Conservation (phyloP, 2,888 invertebrate species). For the Pherbina coryleti region DNA sequence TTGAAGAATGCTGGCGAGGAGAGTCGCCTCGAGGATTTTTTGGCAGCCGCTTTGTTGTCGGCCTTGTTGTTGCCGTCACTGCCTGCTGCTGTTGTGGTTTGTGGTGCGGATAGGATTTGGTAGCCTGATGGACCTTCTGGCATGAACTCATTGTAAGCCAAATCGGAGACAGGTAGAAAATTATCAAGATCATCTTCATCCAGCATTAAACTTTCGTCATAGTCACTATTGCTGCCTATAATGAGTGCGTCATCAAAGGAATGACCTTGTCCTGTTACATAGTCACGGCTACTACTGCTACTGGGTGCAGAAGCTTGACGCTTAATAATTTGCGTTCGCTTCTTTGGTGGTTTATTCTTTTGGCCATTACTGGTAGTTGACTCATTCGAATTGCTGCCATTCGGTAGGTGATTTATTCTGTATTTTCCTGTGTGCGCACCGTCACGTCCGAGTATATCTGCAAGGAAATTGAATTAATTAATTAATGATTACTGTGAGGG, state of each 20-base stretch:
- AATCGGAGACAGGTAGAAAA: slow-evolving; percentile 71
- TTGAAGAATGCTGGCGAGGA: slow-evolving; percentile 75
- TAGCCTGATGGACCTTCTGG: slow-evolving; percentile 67
- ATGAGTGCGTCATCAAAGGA: background rate
- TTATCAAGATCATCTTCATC: slow-evolving; percentile 73
- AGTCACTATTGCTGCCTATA: slow-evolving; percentile 49
- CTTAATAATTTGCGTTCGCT: background rate
- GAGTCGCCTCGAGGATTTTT: slow-evolving; percentile 71
- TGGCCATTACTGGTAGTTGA: background rate
- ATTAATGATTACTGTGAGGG: too few relatives aligned
- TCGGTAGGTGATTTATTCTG: slow-evolving; percentile 8
- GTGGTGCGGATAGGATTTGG: slow-evolving; percentile 50
- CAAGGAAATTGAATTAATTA: background rate
- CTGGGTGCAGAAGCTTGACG: slow-evolving; percentile 23
- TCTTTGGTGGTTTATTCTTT: slow-evolving; percentile 19
- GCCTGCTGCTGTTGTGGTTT: background rate
- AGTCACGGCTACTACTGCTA: background rate
- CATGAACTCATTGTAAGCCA: slow-evolving; percentile 69
- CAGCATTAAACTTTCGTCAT: slow-evolving; percentile 71
- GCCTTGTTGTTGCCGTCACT: background rate
- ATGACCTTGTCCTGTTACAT: background rate
- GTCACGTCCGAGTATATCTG: slow-evolving; percentile 15
- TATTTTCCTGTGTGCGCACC: background rate
- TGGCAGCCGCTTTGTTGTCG: slow-evolving; percentile 3
- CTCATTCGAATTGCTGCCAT: background rate